Evolutionary conservation across 2,888 invertebrate species (phyloP), one percentile per base, ranked within the genome.

Genomic region (Lepetodrilus schrolli): DNA sequence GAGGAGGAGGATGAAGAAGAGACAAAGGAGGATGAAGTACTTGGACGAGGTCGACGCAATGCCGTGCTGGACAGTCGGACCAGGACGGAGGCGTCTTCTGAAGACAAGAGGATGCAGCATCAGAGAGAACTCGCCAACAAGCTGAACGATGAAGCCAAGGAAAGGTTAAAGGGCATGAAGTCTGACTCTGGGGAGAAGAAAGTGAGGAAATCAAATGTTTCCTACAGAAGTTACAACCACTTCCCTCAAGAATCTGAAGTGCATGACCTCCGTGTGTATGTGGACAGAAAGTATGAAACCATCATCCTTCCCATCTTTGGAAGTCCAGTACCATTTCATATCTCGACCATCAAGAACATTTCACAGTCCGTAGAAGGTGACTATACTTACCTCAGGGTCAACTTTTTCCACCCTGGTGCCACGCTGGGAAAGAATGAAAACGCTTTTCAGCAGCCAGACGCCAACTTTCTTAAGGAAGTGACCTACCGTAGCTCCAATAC

Each of bases 361-460:
- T 98, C 98, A 0, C 97, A 98, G 91, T 97, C 98, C 0, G 96
- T 99, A 13, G 99, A 99, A 92, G 98, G 99, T 4, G 99, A 99
- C 91, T 99, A 98, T 92, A 99, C 99, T 0, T 99, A 99, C 91
- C 94, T 99, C 82, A 94, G 93, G 90, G 95, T 99, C 86, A 99
- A 99, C 91, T 99, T 99, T 91, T 98, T 97, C 92, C 98, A 98
- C 91, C 99, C 99, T 37, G 99, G 99, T 21, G 96, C 98, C 0
- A 86, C 91, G n/a, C 95, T 99, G 94, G 98, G 97, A 0, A 93
- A 96, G 77, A 96, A 96, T 86, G 98, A 98, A 89, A 95, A 95
- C 1, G 93, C 94, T 74, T 98, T 97, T 90, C 94, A 96, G 1
- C 95, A 97, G 88, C 97, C 98, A 0, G 97, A 99, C 90, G 97